Conservation (phyloP, 1,140 invertebrate species). For the Drosophila auraria region DNA sequence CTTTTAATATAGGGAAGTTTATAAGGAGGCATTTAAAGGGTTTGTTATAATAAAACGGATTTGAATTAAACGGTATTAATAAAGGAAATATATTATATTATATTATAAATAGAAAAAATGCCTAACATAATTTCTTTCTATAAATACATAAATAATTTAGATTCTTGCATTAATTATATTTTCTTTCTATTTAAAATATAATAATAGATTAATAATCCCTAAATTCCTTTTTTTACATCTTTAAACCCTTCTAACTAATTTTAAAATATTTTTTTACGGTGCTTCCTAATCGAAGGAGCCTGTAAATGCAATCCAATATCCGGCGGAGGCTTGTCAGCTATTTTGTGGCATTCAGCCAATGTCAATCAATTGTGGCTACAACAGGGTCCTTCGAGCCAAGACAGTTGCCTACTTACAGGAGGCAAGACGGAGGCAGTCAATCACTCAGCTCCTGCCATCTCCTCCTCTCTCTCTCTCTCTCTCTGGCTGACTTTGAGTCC, state of each 20-base stretch:
- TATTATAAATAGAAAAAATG: no score
- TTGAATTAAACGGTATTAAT: not conserved
- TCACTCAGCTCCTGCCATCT: slow-evolving; percentile 26
- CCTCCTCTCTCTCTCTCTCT: not conserved
- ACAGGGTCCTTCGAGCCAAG: slow-evolving; percentile 30
- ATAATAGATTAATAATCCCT: no score
- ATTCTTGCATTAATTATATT: no score
- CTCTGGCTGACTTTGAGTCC: not conserved
- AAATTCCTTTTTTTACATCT: no score
- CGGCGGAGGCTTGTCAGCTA: slow-evolving; percentile 2
- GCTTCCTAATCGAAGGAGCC: no score
- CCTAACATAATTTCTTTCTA: no score
- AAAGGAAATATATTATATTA: no score
- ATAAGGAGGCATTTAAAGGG: no score
- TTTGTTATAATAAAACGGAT: not conserved
- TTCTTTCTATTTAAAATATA: no score
- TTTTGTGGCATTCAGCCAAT: slow-evolving; percentile 34
- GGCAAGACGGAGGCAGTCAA: slow-evolving; percentile 32
- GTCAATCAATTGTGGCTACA: slow-evolving; percentile 34
- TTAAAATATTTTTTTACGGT: slow-evolving; percentile 5
- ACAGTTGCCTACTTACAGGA: slow-evolving; percentile 64
- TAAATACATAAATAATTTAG: no score
- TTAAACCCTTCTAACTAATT: not conserved
- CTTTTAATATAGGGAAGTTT: no score
- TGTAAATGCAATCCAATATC: slow-evolving; percentile 8